Evolutionary conservation across 2,797 vertebrate genomes (phyloP), one percentile per base, ranked within the genome.

Genomic region (Poecilia gillii): DNA sequence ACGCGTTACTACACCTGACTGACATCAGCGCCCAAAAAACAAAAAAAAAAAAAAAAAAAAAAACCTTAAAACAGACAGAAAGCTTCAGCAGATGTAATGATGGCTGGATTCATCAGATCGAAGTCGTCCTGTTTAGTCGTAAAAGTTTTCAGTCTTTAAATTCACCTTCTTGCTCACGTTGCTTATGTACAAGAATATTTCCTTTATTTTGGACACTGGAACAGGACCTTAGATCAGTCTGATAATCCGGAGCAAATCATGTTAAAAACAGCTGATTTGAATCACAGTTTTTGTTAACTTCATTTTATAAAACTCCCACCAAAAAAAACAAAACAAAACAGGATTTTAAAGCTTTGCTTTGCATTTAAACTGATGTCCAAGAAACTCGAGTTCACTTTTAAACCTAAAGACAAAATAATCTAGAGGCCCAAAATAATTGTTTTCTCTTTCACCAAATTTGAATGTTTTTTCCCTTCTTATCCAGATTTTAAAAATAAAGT

Each of bases 1-100:
- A 77, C 72, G 64, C 18, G 72, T 89, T 72, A 82, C 70, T 43
- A 18, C 12, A 76, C n/a, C 36, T 41, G 1, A 62, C 41, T 68
- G 13, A 23, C 3, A 43, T 36, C 62, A 23, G 18, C 3, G 4
- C 7, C 1, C 18, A 45, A 45, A 57, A 72, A 0, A 39, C 41
- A 43, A 20, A 57, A 0, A 2, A 11, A 31, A 31, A 31, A 31
- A 31, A 62, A 23, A 33, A 73, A 25, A 55, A 1, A 59, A 8
- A 8, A 45, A 2, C 9, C 16, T 55, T 53, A 18, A 14, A 16
- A n/a, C 6, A 31, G 4, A 31, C 11, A 28, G 4, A 66, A 43
- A 0, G 25, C 43, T 43, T 70, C 23, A 43, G 20, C 66, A 43
- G 66, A 70, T 43, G 14, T 39, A n/a, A 70, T 70, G 66, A 13